Evolutionary conservation across 2,888 invertebrate species (phyloP), one percentile per base, ranked within the genome.

Genomic region (Polydrusus tereticollis): DNA sequence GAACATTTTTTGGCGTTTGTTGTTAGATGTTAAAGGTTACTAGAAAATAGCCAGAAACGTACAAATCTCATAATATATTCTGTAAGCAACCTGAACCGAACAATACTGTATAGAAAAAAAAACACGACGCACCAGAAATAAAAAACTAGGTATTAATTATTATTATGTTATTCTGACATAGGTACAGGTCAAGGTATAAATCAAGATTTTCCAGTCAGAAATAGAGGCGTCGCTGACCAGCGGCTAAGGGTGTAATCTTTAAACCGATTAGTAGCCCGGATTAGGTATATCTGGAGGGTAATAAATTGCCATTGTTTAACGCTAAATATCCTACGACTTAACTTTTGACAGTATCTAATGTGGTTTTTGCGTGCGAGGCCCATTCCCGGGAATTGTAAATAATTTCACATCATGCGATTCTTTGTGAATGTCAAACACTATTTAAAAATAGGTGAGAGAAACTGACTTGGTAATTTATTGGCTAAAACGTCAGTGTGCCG

Each of bases 371-470:
- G 74, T 74, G 75, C 59, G 33, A 14, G 45, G 47, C 64, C 47
- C 64, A 69, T 63, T 58, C 66, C 29, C 33, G 20, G 70, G 70
- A 64, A 75, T 73, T 75, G 64, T 68, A 68, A 72, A 70, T 75
- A 73, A 75, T 73, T 70, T 76, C 64, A 59, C 65, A 71, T 68
- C 73, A 72, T 76, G 75, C 75, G 72, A 76, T 75, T 75, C 69
- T 52, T 73, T 64, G 66, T 67, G 59, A 68, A 75, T 73, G 75
- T 75, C 75, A 71, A 75, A 71, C 64, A 67, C 60, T 59, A 36
- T 36, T 63, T 69, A 68, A 65, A 59, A 72, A 72, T 72, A 59
- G 68, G 68, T 50, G 60, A 63, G 62, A 69, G 63, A 65, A 62
- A 68, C 62, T 64, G 65, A 67, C 60, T 62, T 69, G 66, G 57